phyloP scores from a whole-genome alignment of 1,140 invertebrate genomes.

The Drosophila kurseongensis region DNA sequence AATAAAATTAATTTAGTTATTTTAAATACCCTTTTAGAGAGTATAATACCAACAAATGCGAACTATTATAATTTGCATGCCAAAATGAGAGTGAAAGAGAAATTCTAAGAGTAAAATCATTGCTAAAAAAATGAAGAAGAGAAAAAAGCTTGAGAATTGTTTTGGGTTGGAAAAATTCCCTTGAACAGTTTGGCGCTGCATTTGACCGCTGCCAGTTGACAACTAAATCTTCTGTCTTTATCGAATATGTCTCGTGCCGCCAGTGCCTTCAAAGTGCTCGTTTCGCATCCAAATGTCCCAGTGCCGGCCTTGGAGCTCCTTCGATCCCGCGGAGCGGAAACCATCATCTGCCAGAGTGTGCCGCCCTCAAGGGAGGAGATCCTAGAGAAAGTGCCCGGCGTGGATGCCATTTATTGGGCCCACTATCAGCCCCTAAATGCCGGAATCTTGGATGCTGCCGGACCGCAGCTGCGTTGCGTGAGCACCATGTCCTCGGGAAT shows the following conservation, averaged over 20 bases:
- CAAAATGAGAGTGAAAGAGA: background rate
- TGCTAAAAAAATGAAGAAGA: conserved; percentile 15
- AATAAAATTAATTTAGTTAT: no score
- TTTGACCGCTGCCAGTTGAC: conserved; percentile 8
- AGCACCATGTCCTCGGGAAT: conserved; percentile 95
- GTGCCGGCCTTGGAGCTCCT: conserved; percentile 82
- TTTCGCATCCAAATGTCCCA: conserved; percentile 84
- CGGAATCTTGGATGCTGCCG: conserved; percentile 88
- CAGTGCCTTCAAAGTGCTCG: conserved; percentile 80
- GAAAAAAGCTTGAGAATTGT: conserved; percentile 43
- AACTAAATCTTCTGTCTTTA: no score
- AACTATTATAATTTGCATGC: conserved; percentile 7
- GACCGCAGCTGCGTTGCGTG: conserved; percentile 92
- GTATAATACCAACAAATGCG: conserved; percentile 7
- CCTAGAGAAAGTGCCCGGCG: conserved; percentile 87
- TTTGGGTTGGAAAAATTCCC: conserved; percentile 7
- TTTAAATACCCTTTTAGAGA: background rate
- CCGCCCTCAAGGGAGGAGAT: conserved; percentile 85
- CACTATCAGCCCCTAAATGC: conserved; percentile 90
- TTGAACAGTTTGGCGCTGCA: conserved; percentile 27
- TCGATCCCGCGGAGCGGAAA: conserved; percentile 71
- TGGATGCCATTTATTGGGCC: conserved; percentile 90
- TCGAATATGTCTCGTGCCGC: conserved; percentile 19
- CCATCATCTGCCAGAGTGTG: conserved; percentile 73
- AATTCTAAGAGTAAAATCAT: conserved; percentile 15